Evolutionary conservation across 2,888 invertebrate genomes (phyloP).

Genomic region (Hofmannophila pseudospretella): DNA sequence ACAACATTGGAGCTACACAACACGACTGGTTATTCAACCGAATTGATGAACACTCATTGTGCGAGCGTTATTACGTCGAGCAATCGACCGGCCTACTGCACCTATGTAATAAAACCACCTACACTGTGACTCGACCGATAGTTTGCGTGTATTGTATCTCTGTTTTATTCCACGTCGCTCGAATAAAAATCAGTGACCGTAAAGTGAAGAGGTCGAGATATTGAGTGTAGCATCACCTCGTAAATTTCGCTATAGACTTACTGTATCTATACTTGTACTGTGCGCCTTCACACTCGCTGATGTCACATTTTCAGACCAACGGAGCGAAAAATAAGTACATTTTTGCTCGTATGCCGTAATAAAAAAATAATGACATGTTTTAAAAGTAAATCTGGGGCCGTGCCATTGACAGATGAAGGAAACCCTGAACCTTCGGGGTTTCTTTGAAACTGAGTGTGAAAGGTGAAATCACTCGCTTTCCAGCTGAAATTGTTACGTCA

Average conservation of each 20-base stretch:
- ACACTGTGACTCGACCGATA: background rate
- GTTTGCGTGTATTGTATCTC: slow-evolving; percentile 3
- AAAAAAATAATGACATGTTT: slow-evolving; percentile 74
- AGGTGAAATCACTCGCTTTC: too few relatives aligned
- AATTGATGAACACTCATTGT: too few relatives aligned
- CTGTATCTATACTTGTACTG: slow-evolving; percentile 16
- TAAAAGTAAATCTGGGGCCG: slow-evolving; percentile 57
- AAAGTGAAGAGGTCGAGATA: slow-evolving; percentile 62
- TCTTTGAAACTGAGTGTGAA: background rate
- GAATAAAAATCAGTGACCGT: slow-evolving; percentile 64
- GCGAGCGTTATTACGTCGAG: too few relatives aligned
- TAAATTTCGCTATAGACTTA: slow-evolving; percentile 41
- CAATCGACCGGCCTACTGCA: background rate
- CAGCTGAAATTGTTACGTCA: too few relatives aligned
- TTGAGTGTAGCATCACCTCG: slow-evolving; percentile 58
- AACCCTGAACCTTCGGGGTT: background rate
- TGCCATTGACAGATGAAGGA: slow-evolving; percentile 48
- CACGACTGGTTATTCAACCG: too few relatives aligned
- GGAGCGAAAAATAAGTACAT: slow-evolving; percentile 78
- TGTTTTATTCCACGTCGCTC: slow-evolving; percentile 29
- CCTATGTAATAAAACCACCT: too few relatives aligned
- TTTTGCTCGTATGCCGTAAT: slow-evolving; percentile 70
- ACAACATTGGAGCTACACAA: too few relatives aligned
- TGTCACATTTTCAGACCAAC: slow-evolving; percentile 75
- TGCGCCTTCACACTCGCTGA: slow-evolving; percentile 63